A percentile compares a stretch with the other conserved stretches of the same genome.
Conservation (phyloP, 2,113 vertebrate species). For the Collichthys lucidus region DNA sequence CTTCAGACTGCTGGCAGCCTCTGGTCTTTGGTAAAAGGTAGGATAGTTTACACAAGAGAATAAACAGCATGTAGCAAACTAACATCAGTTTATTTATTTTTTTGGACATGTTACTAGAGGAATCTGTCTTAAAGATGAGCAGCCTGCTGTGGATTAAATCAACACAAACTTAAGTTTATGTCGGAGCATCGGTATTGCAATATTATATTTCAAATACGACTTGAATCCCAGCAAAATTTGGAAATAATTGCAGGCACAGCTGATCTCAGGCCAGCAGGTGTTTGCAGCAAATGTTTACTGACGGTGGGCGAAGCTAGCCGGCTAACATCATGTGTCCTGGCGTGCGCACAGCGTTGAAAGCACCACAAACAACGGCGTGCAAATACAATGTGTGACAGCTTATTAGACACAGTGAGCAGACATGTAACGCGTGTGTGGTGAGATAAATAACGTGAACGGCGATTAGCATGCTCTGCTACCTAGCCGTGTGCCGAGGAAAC, state of each 20-base stretch:
- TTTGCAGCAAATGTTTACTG: slow-evolving; percentile 39
- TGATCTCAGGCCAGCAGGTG: slow-evolving; percentile 7
- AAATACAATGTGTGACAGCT: background rate
- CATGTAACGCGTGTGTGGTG: background rate
- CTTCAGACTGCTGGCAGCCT: background rate
- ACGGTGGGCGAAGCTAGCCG: slow-evolving; percentile 14
- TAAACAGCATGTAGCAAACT: background rate
- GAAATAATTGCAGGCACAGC: background rate
- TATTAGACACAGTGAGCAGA: background rate
- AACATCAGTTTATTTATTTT: too few species aligned
- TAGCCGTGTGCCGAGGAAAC: background rate
- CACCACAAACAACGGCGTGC: background rate
- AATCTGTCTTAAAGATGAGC: background rate
- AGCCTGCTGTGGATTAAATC: background rate
- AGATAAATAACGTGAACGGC: background rate
- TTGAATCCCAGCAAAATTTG: background rate
- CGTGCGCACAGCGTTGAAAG: background rate
- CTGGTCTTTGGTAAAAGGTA: background rate
- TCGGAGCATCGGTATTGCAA: background rate
- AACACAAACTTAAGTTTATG: background rate
- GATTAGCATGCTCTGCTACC: slow-evolving; percentile 1
- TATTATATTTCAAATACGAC: background rate
- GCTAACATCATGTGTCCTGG: slow-evolving; percentile 42
- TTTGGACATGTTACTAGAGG: too few species aligned
- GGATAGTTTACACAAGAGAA: background rate